Conservation (phyloP, 2,113 vertebrate species). For the Nycticorax nycticorax region DNA sequence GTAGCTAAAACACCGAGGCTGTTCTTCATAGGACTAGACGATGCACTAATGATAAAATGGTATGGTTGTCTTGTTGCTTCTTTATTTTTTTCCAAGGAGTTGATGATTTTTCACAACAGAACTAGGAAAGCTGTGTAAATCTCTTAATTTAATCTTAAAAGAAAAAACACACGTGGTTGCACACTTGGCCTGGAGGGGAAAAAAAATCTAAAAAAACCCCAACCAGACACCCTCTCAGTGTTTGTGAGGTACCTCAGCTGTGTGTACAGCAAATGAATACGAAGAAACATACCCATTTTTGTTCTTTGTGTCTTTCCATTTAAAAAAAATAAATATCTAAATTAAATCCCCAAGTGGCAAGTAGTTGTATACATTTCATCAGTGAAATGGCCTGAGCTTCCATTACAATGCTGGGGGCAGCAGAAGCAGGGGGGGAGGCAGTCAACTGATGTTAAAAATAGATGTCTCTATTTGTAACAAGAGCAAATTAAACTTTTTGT, state of each 20-base stretch:
- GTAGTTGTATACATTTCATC: neutral
- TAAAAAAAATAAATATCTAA: neutral
- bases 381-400: neutral
- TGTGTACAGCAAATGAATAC: neutral
- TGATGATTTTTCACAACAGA: neutral
- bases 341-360: neutral
- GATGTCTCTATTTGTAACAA: neutral
- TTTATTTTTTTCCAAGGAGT: neutral
- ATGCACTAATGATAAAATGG: neutral
- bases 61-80: neutral
- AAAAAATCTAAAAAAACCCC: neutral
- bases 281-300: neutral
- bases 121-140: neutral
- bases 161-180: neutral
- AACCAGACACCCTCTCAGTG: neutral
- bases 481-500: neutral
- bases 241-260: neutral
- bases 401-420: neutral
- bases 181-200: neutral
- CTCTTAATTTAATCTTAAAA: neutral
- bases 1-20: neutral
- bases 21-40: neutral
- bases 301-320: neutral
- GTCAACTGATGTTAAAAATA: neutral
- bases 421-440: neutral